Base-by-base conservation (phyloP, 92 coral and sea anemone species). In the Muricea muricata region DNA sequence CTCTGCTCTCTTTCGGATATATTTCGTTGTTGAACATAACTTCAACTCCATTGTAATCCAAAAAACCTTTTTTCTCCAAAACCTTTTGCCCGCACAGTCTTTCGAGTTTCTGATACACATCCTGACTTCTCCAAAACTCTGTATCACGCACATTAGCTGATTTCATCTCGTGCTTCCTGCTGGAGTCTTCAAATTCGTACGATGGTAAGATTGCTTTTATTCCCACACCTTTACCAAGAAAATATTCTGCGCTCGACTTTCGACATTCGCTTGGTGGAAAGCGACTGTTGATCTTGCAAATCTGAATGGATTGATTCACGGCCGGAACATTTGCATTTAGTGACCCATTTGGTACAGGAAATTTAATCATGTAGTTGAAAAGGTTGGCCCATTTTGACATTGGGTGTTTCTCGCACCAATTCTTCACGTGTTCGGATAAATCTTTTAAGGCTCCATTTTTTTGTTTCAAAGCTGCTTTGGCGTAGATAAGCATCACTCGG, bases 1-100 rank as follows among this genome's bases (percentile, higher is more conserved):
- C 93, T 63, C 87, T 86, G 48, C 93, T 90, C 32, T 90, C 85
- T 0, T 90, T 50, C 20, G 93, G 93, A 40, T 90, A 90, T 9
- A 82, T 74, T 21, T 41, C 73, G 48, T 90, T 75, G 46, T 90
- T 90, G 35, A 90, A 90, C 7, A 65, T 85, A 4, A 90, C 54
- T 15, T 87, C 90, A 25, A 90, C 85, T 6, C 93, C 90, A 82
- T 86, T 41, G 58, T 90, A 90, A 2, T 65, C 61, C 33, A 90
- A 68, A 0, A 90, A 61, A 0, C 93, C 93, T 50, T 63, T 90
- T 56, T 39, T 50, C 11, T 32, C 58, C 46, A 69, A 79, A 55
- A 78, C 84, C 68, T 90, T 90, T 50, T 90, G 90, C 18, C 93
- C 93, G 12, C 80, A 32, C 9, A 90, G 81, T 0, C 93, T 88